Base-by-base conservation (phyloP, 92 coral and sea anemone species). In the Heliopora coerulea region DNA sequence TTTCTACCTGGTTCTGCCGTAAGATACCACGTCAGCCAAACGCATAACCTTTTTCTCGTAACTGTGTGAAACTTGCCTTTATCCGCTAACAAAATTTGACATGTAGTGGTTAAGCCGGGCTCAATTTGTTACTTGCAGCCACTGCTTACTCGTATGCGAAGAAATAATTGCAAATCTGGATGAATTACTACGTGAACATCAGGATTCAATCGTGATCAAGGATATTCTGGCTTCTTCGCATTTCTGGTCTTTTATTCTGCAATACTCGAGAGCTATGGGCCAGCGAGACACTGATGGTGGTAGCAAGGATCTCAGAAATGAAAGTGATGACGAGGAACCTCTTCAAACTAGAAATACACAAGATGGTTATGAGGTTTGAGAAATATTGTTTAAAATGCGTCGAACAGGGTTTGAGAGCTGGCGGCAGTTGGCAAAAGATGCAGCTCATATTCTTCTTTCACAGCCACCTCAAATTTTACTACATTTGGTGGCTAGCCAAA, bases 261-360 rank as follows among this genome's bases (percentile, higher is more conserved):
- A 66, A 41, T 66, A 66, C 50, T 41, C 57, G 48, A 24, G 13
- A 1, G 57, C 57, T 66, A 54, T 66, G 2, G 20, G 33, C 10
- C 73, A 41, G 15, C 10, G 20, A 56, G 34, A 24, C 17, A 29
- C 39, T 21, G 73, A 29, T 1, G 56, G 49, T n/a, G 32, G 13
- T 5, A 65, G 49, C 12, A 89, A 88, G 86, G 58, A 59, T 54
- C 20, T 73, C 86, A 32, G 77, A 77, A 62, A 79, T 65, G 49
- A 44, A 65, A 34, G 74, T 75, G 42, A 76, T 82, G 41, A 73
- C 75, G 50, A 83, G 59, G 21, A 78, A 82, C 25, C 80, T 70
- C 79, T 8, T 8, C 14, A 8, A 46, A 2, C n/a, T 46, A n/a
- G 15, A 46, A n/a, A 6, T 2, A 46, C n/a, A 7, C 52, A 46